phyloP scores from a whole-genome alignment of 2,113 vertebrate species.

The Daboia siamensis region DNA sequence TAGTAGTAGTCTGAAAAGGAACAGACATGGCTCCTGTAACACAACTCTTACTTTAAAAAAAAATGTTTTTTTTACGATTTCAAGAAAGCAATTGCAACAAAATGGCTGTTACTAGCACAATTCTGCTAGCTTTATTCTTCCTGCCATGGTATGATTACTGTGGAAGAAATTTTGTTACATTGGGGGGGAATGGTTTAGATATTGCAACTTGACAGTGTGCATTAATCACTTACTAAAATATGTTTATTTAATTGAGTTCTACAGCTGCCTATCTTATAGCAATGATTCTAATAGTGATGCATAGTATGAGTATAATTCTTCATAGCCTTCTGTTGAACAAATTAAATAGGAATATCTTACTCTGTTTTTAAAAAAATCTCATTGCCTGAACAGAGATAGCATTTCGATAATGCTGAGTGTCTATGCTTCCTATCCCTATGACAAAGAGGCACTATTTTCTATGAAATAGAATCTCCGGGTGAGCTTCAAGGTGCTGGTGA shows the following conservation, averaged over 20 bases:
- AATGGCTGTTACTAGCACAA: background rate
- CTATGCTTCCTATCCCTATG: constrained; percentile 40
- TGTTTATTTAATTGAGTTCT: background rate
- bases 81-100: background rate
- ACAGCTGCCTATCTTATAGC: background rate
- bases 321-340: background rate
- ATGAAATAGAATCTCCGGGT: too few relatives aligned
- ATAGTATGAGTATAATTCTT: background rate
- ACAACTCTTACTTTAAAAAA: background rate
- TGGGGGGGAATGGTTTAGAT: background rate
- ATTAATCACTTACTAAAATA: constrained; percentile 20
- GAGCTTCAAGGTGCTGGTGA: too few relatives aligned
- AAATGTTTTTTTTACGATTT: background rate
- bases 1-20: background rate
- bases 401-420: constrained; percentile 16
- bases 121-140: background rate
- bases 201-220: background rate
- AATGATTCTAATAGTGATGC: background rate
- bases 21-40: background rate
- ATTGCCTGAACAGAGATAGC: background rate
- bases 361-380: background rate
- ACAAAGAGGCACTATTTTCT: constrained; percentile 51
- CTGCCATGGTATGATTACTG: background rate
- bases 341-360: background rate
- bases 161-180: background rate